Conservation (phyloP, 2,888 invertebrate genomes). For the Erebia epiphron region DNA sequence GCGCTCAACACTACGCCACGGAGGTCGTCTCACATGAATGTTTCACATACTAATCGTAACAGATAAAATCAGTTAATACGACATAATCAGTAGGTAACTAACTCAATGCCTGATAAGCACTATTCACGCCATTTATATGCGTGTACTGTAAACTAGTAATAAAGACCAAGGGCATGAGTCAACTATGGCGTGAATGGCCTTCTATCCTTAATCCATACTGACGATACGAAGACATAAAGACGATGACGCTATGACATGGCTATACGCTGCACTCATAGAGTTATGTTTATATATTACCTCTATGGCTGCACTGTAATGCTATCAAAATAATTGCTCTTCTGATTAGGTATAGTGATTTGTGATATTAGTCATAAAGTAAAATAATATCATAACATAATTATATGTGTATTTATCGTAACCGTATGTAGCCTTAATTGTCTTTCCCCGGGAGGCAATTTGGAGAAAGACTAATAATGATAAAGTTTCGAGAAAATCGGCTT, state of each 20-base stretch:
- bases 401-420: no score
- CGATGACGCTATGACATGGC: slow-evolving; percentile 9
- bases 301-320: neutral
- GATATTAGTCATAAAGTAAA: no score
- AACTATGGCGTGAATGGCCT: slow-evolving; percentile 17
- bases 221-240: slow-evolving; percentile 13
- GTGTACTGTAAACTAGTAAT: slow-evolving; percentile 9
- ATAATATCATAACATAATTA: no score
- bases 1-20: no score
- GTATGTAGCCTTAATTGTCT: no score
- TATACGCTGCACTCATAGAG: neutral
- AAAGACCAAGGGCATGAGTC: slow-evolving; percentile 17
- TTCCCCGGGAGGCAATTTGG: no score
- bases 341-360: neutral
- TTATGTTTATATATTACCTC: no score
- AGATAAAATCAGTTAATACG: slow-evolving; percentile 6
- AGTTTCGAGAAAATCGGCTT: no score
- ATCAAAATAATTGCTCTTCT: neutral
- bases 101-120: slow-evolving; percentile 4
- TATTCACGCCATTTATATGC: slow-evolving; percentile 15
- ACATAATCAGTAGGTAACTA: neutral
- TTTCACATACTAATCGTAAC: neutral
- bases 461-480: no score
- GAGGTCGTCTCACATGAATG: no score
- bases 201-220: slow-evolving; percentile 20